phyloP scores from a whole-genome alignment of 2,797 vertebrate species.

The Siniperca obscura region DNA sequence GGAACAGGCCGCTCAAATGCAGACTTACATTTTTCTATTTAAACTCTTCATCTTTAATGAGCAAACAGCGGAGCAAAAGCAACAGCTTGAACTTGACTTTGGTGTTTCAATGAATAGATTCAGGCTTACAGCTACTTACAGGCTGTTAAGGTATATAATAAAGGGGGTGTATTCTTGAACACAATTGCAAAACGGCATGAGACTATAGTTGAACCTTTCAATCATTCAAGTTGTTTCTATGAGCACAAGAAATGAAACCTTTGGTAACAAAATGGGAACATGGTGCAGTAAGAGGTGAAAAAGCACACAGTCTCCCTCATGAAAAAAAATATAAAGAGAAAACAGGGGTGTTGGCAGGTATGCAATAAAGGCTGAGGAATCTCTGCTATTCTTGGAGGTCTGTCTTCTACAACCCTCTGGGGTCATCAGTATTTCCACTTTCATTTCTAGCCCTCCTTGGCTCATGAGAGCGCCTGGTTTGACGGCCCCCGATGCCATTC shows the following conservation, averaged over 20 bases:
- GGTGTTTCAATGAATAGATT: neutral
- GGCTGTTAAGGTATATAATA: neutral
- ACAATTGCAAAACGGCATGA: conserved; percentile 3
- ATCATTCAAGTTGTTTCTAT: conserved; percentile 11
- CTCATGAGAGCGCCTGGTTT: conserved; percentile 37
- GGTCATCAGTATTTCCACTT: conserved; percentile 65
- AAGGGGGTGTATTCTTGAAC: neutral
- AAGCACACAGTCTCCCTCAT: conserved; percentile 10
- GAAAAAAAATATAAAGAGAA: conserved; percentile 4
- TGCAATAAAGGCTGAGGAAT: conserved; percentile 61
- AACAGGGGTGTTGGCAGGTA: conserved; percentile 61
- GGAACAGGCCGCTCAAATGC: neutral
- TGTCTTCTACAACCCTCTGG: conserved; percentile 59
- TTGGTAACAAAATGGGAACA: conserved; percentile 22
- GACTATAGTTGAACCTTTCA: neutral
- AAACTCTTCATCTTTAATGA: neutral
- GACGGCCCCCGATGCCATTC: conserved; percentile 34
- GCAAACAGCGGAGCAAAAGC: neutral
- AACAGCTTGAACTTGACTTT: neutral
- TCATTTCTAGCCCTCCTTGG: conserved; percentile 47
- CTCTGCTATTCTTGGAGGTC: conserved; percentile 65
- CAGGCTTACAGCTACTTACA: neutral
- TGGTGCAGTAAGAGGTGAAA: conserved; percentile 17
- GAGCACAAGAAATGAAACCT: conserved; percentile 14
- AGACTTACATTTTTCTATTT: neutral